These are phyloP conservation scores for Dufourea novaeangliae DNA, from an alignment of 1,140 invertebrate genomes.

Conservation along the genomic window DNA sequence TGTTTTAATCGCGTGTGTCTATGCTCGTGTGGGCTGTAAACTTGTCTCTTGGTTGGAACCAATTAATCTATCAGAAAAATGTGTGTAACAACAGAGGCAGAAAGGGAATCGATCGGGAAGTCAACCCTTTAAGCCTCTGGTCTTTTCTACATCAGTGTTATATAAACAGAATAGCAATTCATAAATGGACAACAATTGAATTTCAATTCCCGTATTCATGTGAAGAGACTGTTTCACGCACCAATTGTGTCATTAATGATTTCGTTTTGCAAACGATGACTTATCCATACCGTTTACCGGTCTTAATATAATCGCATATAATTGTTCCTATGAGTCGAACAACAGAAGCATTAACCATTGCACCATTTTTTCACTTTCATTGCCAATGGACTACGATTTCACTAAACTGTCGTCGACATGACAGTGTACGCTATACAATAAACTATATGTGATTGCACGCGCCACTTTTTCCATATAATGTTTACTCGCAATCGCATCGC, in stretches of 20 bases:
- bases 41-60: neutral
- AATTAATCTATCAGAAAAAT: neutral
- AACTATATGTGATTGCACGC: slow-evolving; percentile 49
- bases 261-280: neutral
- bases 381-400: slow-evolving; percentile 16
- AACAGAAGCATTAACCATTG: slow-evolving; percentile 26
- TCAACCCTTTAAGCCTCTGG: slow-evolving; percentile 6
- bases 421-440: slow-evolving; percentile 56
- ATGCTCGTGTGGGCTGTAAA: slow-evolving; percentile 1
- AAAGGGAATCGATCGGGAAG: slow-evolving; percentile 8
- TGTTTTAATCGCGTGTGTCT: slow-evolving; percentile 7
- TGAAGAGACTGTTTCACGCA: neutral
- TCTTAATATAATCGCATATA: slow-evolving; percentile 3
- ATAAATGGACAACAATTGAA: neutral
- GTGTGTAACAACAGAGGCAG: neutral
- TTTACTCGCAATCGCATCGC: slow-evolving; percentile 56
- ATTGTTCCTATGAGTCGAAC: slow-evolving; percentile 27
- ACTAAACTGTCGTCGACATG: slow-evolving; percentile 23
- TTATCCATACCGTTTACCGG: neutral
- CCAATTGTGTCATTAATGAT: neutral
- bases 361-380: slow-evolving; percentile 13
- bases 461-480: slow-evolving; percentile 31
- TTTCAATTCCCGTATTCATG: neutral
- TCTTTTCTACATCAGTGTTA: neutral
- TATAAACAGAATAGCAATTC: neutral